These are phyloP conservation scores for Pseudomyrmex dendroicus DNA, from an alignment of 1,140 invertebrate genomes.

Conservation along the genomic window DNA sequence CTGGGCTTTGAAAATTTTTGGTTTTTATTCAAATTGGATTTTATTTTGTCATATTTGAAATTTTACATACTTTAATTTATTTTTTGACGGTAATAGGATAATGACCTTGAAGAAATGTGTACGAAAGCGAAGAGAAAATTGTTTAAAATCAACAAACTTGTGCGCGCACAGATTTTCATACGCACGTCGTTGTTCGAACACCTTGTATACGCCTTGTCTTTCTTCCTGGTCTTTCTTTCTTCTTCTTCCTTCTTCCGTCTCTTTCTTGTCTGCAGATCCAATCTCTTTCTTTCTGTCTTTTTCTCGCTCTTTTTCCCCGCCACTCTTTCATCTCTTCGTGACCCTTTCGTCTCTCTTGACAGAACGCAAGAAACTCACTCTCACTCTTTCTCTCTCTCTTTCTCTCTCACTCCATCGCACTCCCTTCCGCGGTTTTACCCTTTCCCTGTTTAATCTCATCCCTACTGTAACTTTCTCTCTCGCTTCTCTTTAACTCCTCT, in stretches of 20 bases:
- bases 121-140: neutral
- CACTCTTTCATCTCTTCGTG: conserved; percentile 20
- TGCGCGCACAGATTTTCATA: too few species aligned
- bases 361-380: conserved; percentile 8
- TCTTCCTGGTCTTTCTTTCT: neutral
- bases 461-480: neutral
- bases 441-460: conserved; percentile 8
- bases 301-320: conserved; percentile 1
- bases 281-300: conserved; percentile 19
- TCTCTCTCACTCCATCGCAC: conserved; percentile 29
- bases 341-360: conserved; percentile 3
- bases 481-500: neutral
- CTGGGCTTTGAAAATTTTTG: neutral
- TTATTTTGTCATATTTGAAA: neutral
- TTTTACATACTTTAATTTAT: neutral
- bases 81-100: neutral
- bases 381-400: conserved; percentile 9
- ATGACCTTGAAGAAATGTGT: too few species aligned
- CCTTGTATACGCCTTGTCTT: neutral
- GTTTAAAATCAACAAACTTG: neutral
- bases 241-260: neutral
- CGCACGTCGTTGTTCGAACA: neutral
- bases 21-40: neutral
- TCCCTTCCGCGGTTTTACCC: conserved; percentile 14
- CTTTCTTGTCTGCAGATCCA: neutral